These are phyloP conservation scores for Neuroterus valhalla DNA, from an alignment of 1,140 invertebrate species.

Conservation along the genomic window DNA sequence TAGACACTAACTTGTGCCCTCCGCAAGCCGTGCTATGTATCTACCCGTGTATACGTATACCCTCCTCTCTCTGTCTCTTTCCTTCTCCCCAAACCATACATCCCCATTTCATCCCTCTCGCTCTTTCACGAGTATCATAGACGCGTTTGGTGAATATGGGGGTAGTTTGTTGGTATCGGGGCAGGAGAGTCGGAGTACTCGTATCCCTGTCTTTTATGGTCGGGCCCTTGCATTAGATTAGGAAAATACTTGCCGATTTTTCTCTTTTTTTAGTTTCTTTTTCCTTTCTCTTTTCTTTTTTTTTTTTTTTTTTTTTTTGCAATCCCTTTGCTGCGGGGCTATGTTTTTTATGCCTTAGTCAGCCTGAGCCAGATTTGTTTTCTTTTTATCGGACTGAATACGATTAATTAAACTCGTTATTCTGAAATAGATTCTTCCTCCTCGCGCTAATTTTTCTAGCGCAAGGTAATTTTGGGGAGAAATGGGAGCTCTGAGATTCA, in stretches of 20 bases:
- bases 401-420: slow-evolving; percentile 12
- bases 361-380: not conserved
- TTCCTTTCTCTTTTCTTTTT: not conserved
- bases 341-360: too few relatives aligned
- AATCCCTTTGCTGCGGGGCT: not conserved
- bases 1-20: slow-evolving; percentile 74
- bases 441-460: not conserved
- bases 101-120: slow-evolving; percentile 32
- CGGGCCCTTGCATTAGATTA: slow-evolving; percentile 27
- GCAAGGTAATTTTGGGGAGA: not conserved
- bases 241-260: slow-evolving; percentile 24
- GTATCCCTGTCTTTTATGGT: slow-evolving; percentile 24
- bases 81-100: slow-evolving; percentile 27
- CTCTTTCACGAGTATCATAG: slow-evolving; percentile 37
- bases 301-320: not conserved
- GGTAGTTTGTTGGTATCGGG: slow-evolving; percentile 35
- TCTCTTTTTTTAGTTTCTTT: not conserved
- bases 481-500: not conserved
- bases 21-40: slow-evolving; percentile 68
- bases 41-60: slow-evolving; percentile 54
- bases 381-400: not conserved
- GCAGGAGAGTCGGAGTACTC: slow-evolving; percentile 20
- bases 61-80: slow-evolving; percentile 54
- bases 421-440: not conserved
- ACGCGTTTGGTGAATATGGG: slow-evolving; percentile 15